These are phyloP conservation scores for Lepidochrysops patricia DNA, from an alignment of 2,888 invertebrate genomes.

Conservation along the genomic window DNA sequence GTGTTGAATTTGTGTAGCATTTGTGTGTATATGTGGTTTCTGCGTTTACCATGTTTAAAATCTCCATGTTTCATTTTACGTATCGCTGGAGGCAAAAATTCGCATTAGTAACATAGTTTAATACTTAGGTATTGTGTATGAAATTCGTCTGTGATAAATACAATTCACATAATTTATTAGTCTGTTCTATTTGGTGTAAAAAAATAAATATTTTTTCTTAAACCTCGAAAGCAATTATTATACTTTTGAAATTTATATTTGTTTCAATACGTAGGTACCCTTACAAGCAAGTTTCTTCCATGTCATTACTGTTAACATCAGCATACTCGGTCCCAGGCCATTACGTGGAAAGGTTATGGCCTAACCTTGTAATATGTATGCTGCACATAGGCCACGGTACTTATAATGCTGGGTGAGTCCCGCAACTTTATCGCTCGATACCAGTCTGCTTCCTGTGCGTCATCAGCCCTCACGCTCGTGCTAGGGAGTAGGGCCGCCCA, in stretches of 20 bases:
- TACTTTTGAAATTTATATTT: background rate
- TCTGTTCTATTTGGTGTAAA: background rate
- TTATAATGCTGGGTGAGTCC: constrained; percentile 8
- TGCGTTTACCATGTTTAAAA: background rate
- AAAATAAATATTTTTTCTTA: background rate
- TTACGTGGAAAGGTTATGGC: background rate
- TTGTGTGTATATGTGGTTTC: too few species aligned
- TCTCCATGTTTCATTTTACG: background rate
- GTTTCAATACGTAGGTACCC: background rate
- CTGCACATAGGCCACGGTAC: background rate
- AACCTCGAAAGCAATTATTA: background rate
- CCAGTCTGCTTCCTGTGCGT: constrained; percentile 7
- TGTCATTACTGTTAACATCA: background rate
- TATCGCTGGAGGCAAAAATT: background rate
- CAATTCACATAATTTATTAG: background rate
- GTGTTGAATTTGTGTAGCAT: too few species aligned
- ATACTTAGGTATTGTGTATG: too few species aligned
- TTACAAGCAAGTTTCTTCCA: background rate
- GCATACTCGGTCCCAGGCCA: background rate
- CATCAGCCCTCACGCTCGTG: constrained; percentile 3
- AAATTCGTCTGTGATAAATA: background rate
- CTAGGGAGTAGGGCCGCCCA: too few species aligned
- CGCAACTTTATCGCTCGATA: constrained; percentile 4
- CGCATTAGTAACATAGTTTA: background rate
- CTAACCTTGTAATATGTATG: constrained; percentile 4